A percentile compares a stretch with the other conserved stretches of the same genome.
phyloP scores from a whole-genome alignment of 2,888 invertebrate species.

The Agrenia bidenticulata region DNA sequence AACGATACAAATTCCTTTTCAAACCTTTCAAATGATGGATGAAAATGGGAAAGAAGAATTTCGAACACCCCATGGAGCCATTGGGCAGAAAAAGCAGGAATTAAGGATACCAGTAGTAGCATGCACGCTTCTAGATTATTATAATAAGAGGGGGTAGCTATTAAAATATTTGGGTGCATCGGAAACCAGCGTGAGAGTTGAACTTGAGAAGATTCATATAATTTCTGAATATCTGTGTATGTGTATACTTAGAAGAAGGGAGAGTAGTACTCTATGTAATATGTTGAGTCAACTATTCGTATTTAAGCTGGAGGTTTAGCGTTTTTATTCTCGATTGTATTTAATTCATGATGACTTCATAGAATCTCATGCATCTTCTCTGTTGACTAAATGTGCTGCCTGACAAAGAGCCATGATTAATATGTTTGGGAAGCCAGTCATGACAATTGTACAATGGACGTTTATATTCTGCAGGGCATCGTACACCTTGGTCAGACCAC shows the following conservation, averaged over 20 bases:
- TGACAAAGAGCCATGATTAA: conserved; percentile 53
- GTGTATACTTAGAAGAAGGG: too few species aligned
- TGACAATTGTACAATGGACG: conserved; percentile 53
- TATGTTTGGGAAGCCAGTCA: conserved; percentile 53
- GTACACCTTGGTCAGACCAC: conserved; percentile 49
- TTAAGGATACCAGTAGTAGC: background rate
- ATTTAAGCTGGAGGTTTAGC: background rate
- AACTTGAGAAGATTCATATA: conserved; percentile 6
- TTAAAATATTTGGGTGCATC: conserved; percentile 24
- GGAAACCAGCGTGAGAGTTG: conserved; percentile 6
- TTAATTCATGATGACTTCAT: conserved; percentile 51
- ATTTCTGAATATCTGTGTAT: too few species aligned
- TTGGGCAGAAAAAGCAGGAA: conserved; percentile 11
- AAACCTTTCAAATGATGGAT: background rate
- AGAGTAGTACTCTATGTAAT: too few species aligned
- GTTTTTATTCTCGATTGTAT: background rate
- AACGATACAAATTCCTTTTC: background rate
- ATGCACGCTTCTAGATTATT: conserved; percentile 18
- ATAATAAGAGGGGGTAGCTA: conserved; percentile 7
- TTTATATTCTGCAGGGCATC: conserved; percentile 49
- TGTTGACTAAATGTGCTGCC: conserved; percentile 45
- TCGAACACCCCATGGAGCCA: conserved; percentile 21
- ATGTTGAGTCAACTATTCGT: background rate
- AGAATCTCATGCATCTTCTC: conserved; percentile 31
- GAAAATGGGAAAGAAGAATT: conserved; percentile 6